phyloP scores from a whole-genome alignment of 2,797 vertebrate genomes.

The Tauraco hartlaubi region DNA sequence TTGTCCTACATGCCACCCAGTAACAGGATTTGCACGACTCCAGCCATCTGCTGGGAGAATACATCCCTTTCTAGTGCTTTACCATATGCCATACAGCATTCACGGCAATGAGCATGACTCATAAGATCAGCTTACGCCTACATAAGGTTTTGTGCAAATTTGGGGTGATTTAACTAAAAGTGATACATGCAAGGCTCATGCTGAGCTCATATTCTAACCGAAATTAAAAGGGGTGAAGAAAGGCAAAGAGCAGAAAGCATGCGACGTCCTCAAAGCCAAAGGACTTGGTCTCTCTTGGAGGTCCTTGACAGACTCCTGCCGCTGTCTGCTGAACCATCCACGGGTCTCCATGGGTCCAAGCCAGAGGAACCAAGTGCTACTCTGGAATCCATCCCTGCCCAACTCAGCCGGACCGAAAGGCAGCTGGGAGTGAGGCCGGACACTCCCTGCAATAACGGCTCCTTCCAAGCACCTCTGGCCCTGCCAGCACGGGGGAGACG shows the following conservation, averaged over 20 bases:
- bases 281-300: neutral
- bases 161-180: neutral
- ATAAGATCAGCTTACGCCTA: neutral
- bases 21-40: slow-evolving; percentile 37
- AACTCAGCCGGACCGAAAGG: neutral
- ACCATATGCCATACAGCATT: neutral
- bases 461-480: slow-evolving; percentile 12
- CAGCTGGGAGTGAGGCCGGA: neutral
- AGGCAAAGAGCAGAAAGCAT: neutral
- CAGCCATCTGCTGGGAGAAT: slow-evolving; percentile 10
- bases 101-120: neutral
- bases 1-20: neutral
- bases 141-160: slow-evolving; percentile 21
- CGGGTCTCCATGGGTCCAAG: neutral
- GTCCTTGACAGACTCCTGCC: neutral
- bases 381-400: neutral
- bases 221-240: neutral
- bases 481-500: neutral
- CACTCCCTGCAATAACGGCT: slow-evolving; percentile 19
- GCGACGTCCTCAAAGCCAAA: neutral
- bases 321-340: neutral
- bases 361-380: neutral
- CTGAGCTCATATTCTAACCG: neutral
- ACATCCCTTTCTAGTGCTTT: neutral
- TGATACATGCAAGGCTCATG: neutral